Conservation (phyloP, 2,113 vertebrate species). For the Colinus virginianus region DNA sequence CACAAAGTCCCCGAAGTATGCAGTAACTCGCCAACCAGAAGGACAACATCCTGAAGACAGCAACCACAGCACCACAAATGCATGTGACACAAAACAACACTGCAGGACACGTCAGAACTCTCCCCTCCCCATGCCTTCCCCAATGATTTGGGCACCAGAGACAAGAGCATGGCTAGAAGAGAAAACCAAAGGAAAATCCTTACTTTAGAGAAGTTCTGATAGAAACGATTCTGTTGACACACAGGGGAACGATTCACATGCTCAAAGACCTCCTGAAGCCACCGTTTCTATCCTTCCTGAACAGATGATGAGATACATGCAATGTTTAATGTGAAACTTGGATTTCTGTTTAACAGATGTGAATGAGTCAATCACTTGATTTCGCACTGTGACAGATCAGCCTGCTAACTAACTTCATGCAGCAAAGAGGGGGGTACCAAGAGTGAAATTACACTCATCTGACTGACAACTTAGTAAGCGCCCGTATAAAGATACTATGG, state of each 20-base stretch:
- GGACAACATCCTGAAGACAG: background rate
- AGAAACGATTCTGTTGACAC: background rate
- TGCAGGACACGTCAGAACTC: background rate
- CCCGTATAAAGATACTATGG: background rate
- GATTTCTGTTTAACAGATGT: background rate
- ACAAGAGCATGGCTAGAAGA: background rate
- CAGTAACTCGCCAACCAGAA: background rate
- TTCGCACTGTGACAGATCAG: background rate
- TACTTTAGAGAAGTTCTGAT: background rate
- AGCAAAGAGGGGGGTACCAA: rapidly evolving
- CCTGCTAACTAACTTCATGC: background rate
- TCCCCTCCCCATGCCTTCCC: background rate
- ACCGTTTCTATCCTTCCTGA: background rate
- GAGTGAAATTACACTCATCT: rapidly evolving
- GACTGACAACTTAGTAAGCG: background rate
- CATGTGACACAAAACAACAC: background rate
- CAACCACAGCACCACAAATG: background rate
- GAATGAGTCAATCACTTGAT: background rate
- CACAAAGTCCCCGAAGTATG: background rate
- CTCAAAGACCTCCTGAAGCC: background rate
- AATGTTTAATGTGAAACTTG: background rate
- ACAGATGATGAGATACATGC: background rate
- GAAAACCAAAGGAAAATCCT: background rate
- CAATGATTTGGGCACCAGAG: background rate
- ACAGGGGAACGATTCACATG: background rate